phyloP scores from a whole-genome alignment of 2,888 invertebrate genomes.

The Neoaliturus tenellus region DNA sequence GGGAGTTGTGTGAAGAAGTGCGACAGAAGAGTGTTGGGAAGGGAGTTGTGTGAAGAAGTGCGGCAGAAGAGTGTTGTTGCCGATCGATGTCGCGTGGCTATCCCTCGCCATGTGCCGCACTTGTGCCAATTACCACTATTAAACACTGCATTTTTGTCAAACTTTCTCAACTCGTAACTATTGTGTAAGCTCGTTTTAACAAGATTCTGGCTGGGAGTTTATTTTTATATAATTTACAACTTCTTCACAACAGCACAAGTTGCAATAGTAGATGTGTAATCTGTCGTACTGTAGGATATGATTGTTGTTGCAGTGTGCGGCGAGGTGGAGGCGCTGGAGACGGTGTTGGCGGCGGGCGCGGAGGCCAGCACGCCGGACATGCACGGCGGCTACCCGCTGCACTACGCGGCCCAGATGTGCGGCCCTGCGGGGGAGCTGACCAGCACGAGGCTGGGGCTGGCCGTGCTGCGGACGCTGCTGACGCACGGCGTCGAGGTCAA shows the following conservation, averaged over 20 bases:
- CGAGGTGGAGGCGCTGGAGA: slow-evolving; percentile 90
- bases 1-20: background rate
- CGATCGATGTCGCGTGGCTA: slow-evolving; percentile 11
- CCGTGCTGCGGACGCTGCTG: slow-evolving; percentile 87
- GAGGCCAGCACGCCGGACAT: slow-evolving; percentile 93
- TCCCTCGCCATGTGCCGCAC: background rate
- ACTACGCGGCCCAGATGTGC: slow-evolving; percentile 98
- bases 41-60: background rate
- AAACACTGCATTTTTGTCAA: background rate
- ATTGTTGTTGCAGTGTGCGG: slow-evolving; percentile 85
- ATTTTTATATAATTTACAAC: background rate
- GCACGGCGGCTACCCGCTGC: slow-evolving; percentile 96
- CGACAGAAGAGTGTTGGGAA: background rate
- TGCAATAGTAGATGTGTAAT: no score
- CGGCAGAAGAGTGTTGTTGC: slow-evolving; percentile 23
- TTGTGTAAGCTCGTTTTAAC: background rate
- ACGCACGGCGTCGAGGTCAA: slow-evolving; percentile 87
- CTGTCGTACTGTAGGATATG: background rate
- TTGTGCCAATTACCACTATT: slow-evolving; percentile 24
- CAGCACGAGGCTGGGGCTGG: slow-evolving; percentile 76
- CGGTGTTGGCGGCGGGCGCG: slow-evolving; percentile 90
- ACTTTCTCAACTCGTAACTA: background rate
- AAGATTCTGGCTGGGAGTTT: background rate
- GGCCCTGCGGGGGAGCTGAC: slow-evolving; percentile 79
- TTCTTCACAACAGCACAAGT: background rate